These are phyloP conservation scores for Dolichoris vasculosae DNA, from an alignment of 1,140 invertebrate species.

Conservation along the genomic window DNA sequence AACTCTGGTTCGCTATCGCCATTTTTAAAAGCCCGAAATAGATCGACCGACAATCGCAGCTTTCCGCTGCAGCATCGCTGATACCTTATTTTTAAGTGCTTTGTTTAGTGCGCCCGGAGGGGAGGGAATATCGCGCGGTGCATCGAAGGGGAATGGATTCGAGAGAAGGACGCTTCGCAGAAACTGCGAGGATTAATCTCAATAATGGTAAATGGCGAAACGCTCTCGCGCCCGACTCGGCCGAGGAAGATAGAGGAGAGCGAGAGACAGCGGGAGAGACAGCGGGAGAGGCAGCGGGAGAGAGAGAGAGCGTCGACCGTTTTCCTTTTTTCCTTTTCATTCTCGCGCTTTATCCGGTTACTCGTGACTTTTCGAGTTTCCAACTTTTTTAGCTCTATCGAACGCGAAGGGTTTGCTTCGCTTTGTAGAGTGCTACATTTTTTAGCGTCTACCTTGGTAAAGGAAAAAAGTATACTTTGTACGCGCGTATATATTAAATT, in stretches of 20 bases:
- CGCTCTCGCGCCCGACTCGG: neutral
- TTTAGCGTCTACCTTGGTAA: neutral
- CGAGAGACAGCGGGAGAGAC: neutral
- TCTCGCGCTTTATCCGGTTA: constrained; percentile 8
- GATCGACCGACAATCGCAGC: neutral
- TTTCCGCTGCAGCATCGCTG: constrained; percentile 14
- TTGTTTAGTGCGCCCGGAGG: neutral
- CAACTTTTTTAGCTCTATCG: neutral
- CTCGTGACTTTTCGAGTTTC: neutral
- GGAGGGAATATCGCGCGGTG: neutral
- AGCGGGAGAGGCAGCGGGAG: neutral
- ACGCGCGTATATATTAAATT: neutral
- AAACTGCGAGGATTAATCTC: constrained; percentile 35
- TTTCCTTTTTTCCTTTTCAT: constrained; percentile 3
- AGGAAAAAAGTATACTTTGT: neutral
- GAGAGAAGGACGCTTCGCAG: neutral
- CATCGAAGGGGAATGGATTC: neutral
- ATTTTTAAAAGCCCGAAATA: neutral
- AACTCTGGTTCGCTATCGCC: neutral
- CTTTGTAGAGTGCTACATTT: neutral
- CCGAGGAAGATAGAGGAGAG: neutral
- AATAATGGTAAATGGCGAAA: constrained; percentile 37
- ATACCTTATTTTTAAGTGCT: constrained; percentile 27
- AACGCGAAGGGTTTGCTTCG: neutral
- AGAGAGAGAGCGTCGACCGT: neutral